These are phyloP conservation scores for Smittia aterrima DNA, from an alignment of 2,888 invertebrate genomes.

Conservation along the genomic window DNA sequence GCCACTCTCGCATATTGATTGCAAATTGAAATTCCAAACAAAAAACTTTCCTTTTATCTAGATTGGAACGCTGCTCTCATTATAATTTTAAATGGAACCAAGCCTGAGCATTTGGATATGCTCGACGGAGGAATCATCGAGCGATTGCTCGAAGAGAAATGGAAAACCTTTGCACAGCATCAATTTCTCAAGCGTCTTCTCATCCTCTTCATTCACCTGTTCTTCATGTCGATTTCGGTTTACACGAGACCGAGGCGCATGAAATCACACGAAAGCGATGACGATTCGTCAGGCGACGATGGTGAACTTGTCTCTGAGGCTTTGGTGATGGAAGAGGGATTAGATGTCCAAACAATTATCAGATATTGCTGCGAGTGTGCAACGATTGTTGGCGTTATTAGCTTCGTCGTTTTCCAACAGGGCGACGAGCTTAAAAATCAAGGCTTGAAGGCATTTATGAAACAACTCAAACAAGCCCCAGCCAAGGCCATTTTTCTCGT, in stretches of 20 bases:
- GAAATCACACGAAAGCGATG: constrained; percentile 45
- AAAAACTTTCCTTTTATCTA: constrained; percentile 29
- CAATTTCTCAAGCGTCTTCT: constrained; percentile 90
- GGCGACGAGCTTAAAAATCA: constrained; percentile 94
- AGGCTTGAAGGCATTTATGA: constrained; percentile 83
- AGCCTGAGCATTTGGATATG: constrained; percentile 98
- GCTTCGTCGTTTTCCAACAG: constrained; percentile 87
- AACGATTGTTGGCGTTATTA: constrained; percentile 80
- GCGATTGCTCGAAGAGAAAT: constrained; percentile 94
- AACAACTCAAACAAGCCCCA: constrained; percentile 89
- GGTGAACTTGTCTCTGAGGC: constrained; percentile 54
- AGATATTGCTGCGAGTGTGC: constrained; percentile 80
- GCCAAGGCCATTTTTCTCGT: constrained; percentile 91
- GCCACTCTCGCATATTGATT: constrained; percentile 38
- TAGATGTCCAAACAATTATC: constrained; percentile 54
- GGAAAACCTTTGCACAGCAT: constrained; percentile 97
- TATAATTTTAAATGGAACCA: constrained; percentile 95
- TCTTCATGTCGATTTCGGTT: constrained; percentile 84
- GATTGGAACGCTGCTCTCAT: constrained; percentile 91
- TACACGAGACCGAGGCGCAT: constrained; percentile 73
- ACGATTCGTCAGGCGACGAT: constrained; percentile 44
- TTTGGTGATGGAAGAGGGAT: constrained; percentile 48
- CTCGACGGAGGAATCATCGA: constrained; percentile 97
- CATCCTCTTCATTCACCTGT: constrained; percentile 81
- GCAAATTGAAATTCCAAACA: constrained; percentile 41